Evolutionary conservation across 2,797 vertebrate species (phyloP).

Genomic region (Hypotaenidia philippensis): DNA sequence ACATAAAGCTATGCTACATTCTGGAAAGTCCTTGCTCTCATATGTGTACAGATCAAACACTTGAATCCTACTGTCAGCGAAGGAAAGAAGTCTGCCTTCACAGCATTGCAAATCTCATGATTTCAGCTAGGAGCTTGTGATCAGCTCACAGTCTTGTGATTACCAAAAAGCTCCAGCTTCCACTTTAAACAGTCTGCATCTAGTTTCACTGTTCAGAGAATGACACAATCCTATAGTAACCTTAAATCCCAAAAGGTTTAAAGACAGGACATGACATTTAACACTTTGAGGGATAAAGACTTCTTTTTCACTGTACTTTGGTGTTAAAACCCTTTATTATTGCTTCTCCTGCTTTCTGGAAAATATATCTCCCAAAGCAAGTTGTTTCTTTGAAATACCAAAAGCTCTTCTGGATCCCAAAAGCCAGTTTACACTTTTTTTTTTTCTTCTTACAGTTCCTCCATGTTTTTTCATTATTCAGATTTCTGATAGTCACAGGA

Average conservation of each 20-base stretch:
- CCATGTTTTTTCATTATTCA: not conserved
- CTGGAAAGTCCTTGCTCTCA: slow-evolving; percentile 25
- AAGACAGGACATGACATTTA: not conserved
- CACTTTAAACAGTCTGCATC: not conserved
- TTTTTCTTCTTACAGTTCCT: not conserved
- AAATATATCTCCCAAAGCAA: not conserved
- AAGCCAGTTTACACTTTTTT: not conserved
- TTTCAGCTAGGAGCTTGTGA: slow-evolving; percentile 11
- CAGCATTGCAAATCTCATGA: not conserved
- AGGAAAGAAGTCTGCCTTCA: not conserved
- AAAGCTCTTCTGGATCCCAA: not conserved
- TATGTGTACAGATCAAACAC: not conserved
- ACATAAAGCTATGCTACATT: not conserved
- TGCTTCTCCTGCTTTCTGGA: not conserved
- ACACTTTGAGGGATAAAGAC: not conserved
- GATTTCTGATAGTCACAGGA: not conserved
- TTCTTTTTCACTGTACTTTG: not conserved
- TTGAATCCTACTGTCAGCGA: not conserved
- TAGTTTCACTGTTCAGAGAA: not conserved
- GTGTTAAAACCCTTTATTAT: not conserved
- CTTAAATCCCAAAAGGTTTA: not conserved
- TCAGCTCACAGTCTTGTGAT: not conserved
- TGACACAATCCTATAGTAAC: not conserved
- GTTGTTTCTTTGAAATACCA: not conserved
- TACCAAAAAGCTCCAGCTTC: not conserved